These are phyloP conservation scores for Amorpha juglandis DNA, from an alignment of 2,888 invertebrate species.

Conservation along the genomic window DNA sequence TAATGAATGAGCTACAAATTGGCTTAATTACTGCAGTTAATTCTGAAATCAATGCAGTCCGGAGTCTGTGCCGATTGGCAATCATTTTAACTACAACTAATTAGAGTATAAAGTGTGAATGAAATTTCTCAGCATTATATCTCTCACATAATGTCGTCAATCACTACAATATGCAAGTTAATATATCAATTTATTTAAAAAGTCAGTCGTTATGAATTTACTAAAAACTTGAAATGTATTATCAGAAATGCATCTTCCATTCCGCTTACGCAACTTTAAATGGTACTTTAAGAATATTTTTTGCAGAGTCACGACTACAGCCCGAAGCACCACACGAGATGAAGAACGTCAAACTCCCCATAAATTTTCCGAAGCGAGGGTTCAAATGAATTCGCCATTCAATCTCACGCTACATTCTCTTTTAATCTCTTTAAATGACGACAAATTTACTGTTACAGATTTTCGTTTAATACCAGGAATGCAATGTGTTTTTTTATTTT, in stretches of 20 bases:
- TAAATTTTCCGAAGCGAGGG: constrained; percentile 64
- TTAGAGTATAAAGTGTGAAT: background rate
- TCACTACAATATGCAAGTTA: background rate
- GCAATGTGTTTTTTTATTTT: constrained; percentile 39
- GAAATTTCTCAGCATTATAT: too few relatives aligned
- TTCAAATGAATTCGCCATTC: constrained; percentile 74
- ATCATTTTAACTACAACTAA: too few relatives aligned
- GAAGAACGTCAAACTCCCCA: constrained; percentile 59
- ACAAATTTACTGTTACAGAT: constrained; percentile 77
- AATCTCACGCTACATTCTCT: constrained; percentile 80
- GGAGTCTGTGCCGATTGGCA: too few relatives aligned
- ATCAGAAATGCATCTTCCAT: background rate
- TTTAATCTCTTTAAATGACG: constrained; percentile 79
- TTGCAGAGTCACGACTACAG: constrained; percentile 18
- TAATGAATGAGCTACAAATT: too few relatives aligned
- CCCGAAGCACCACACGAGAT: constrained; percentile 23
- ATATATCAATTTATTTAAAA: background rate
- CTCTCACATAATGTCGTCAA: background rate
- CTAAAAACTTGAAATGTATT: background rate
- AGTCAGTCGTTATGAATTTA: background rate
- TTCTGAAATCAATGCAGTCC: too few relatives aligned
- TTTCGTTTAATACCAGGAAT: constrained; percentile 68
- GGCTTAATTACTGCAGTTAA: too few relatives aligned
- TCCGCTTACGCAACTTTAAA: background rate
- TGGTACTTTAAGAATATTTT: constrained; percentile 15